Conservation (phyloP, 2,888 invertebrate genomes). For the Platyscelio sp. region DNA sequence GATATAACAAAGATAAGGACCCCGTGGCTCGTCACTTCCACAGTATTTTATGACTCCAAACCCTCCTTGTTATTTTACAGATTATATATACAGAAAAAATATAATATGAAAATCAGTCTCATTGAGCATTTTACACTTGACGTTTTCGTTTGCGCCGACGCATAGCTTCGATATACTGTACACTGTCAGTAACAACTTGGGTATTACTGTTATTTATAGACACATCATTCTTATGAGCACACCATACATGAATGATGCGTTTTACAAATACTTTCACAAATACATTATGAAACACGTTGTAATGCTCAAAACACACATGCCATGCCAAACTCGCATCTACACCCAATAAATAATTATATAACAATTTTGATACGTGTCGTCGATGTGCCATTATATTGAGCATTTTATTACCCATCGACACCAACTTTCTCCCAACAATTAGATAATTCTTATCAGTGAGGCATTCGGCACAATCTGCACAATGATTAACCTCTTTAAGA, state of each 20-base stretch:
- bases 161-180: neutral
- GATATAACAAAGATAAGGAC: neutral
- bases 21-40: constrained; percentile 6
- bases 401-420: neutral
- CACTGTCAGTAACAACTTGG: neutral
- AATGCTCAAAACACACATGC: neutral
- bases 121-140: neutral
- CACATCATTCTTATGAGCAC: too few relatives aligned
- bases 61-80: neutral
- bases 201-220: neutral
- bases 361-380: neutral
- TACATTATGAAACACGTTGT: neutral
- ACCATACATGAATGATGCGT: neutral
- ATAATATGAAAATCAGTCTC: too few relatives aligned
- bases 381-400: neutral
- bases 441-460: neutral
- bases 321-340: too few relatives aligned
- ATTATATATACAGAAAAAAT: neutral
- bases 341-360: neutral
- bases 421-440: neutral
- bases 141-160: neutral
- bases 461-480: neutral
- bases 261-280: neutral
- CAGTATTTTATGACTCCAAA: neutral
- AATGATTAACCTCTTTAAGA: neutral